Base-by-base conservation (phyloP, 2,113 vertebrate genomes). In the Pavo muticus region DNA sequence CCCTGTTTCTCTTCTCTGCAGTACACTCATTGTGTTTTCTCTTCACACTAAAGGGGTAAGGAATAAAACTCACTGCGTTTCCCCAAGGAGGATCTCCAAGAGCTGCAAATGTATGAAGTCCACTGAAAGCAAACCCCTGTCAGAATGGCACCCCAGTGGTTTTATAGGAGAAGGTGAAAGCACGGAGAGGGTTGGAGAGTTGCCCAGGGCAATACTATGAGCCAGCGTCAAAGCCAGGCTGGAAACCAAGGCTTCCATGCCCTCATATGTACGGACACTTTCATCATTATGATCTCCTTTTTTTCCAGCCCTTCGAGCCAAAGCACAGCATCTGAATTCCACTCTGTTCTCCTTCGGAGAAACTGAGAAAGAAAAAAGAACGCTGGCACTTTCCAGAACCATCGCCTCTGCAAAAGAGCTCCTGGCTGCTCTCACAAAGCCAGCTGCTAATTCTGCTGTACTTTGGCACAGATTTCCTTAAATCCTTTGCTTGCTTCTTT, bases 381-480 rank as follows among this genome's bases (percentile, higher is more conserved):
- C 3, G 8, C 15, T 1, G 0, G 30, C 44, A 91, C 52, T 78
- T 52, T 50, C 48, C 84, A 89, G 32, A 57, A 21, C 11, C 4
- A 47, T 2, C 0, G 0, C 32, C 45, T 52, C 83, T 88, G 72
- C 24, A 54, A 11, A 79, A 73, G 35, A 37, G 40, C 18, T 8
- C 47, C 84, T 75, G 84, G 81, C 48, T 77, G 74, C 90, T 59
- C 84, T 61, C 37, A 76, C 54, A 69, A 73, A 70, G 64, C 71
- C 87, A 93, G 81, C 87, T 91, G 74, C 81, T 92, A 45, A 70
- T 64, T 71, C 54, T 69, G 50, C 15, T 47, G 21, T 37, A 39
- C 42, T 59, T n/a, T 5, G 8, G 54, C 4, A 30, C 44, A 47
- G 47, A 74, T 44, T 71, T 80, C 32, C 48, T 48, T 44, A 45